Percentiles rank a stretch among this genome's conserved stretches.
Conservation (phyloP, 2,797 vertebrate genomes). For the Anisognathus igniventris region DNA sequence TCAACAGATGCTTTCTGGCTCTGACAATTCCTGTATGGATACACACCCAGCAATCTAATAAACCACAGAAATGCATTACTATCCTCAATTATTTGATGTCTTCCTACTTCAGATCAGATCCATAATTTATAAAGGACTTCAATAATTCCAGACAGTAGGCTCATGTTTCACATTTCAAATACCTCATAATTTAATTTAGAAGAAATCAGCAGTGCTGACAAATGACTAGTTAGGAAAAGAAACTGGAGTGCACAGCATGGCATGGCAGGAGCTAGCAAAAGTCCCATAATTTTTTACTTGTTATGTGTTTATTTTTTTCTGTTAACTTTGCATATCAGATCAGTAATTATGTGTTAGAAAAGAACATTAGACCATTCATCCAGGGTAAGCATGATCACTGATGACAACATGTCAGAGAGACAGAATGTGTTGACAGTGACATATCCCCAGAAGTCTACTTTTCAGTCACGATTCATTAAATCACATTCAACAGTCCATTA, state of each 20-base stretch:
- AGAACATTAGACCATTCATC: neutral
- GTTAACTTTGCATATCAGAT: neutral
- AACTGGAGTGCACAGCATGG: accelerated
- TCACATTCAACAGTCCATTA: neutral
- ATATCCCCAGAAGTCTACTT: neutral
- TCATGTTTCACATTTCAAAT: neutral
- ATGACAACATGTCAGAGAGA: neutral
- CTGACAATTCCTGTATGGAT: neutral
- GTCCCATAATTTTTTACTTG: neutral
- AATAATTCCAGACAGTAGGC: neutral
- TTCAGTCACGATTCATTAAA: neutral
- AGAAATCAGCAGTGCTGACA: neutral
- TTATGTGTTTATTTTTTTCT: neutral
- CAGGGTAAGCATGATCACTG: neutral
- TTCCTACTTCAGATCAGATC: neutral
- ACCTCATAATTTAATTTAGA: neutral
- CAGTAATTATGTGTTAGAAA: neutral
- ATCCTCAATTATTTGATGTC: neutral
- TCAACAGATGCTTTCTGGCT: neutral
- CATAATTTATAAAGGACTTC: conserved; percentile 16
- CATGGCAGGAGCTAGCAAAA: neutral
- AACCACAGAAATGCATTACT: neutral
- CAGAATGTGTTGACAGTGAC: neutral
- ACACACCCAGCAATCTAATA: neutral
- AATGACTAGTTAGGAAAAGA: neutral